phyloP scores from a whole-genome alignment of 2,113 vertebrate species.

The Cebidichthys violaceus region DNA sequence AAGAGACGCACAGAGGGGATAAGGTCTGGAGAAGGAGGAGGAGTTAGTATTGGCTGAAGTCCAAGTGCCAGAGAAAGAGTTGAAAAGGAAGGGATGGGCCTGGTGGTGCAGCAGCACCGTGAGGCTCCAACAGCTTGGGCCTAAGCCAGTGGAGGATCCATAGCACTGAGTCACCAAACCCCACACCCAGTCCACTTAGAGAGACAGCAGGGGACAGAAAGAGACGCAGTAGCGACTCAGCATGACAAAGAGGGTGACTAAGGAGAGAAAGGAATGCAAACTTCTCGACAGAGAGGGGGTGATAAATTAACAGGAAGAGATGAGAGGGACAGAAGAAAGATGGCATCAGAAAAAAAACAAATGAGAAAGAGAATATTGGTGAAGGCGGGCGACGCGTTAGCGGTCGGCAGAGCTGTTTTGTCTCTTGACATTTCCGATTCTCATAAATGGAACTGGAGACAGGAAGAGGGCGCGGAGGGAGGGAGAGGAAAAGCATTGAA shows the following conservation, averaged over 20 bases:
- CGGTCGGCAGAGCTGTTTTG: conserved; percentile 17
- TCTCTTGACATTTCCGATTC: conserved; percentile 61
- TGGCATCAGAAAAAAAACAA: conserved; percentile 7
- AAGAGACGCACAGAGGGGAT: conserved; percentile 25
- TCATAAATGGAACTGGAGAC: conserved; percentile 44
- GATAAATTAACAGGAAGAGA: conserved; percentile 2
- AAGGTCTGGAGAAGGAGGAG: conserved; percentile 31
- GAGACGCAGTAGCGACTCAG: conserved; percentile 25
- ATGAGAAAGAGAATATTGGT: conserved; percentile 1
- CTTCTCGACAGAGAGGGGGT: background rate
- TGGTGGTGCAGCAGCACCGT: conserved; percentile 46
- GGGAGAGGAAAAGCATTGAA: conserved; percentile 52
- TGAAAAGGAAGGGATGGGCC: conserved; percentile 46
- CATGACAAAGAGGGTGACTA: conserved; percentile 44
- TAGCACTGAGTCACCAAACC: conserved; percentile 71
- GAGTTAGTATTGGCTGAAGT: conserved; percentile 18
- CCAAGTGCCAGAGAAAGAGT: conserved; percentile 26
- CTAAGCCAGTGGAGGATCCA: conserved; percentile 65
- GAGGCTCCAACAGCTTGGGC: conserved; percentile 51
- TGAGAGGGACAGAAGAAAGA: background rate
- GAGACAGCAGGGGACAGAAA: conserved; percentile 41
- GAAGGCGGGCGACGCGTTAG: conserved; percentile 8
- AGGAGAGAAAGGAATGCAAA: background rate
- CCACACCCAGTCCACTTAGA: conserved; percentile 60
- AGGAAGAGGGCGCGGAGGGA: conserved; percentile 29